A percentile compares a stretch with the other conserved stretches of the same genome.
Evolutionary conservation across 2,888 invertebrate species (phyloP).

Genomic region (Ptilodon capucinus): DNA sequence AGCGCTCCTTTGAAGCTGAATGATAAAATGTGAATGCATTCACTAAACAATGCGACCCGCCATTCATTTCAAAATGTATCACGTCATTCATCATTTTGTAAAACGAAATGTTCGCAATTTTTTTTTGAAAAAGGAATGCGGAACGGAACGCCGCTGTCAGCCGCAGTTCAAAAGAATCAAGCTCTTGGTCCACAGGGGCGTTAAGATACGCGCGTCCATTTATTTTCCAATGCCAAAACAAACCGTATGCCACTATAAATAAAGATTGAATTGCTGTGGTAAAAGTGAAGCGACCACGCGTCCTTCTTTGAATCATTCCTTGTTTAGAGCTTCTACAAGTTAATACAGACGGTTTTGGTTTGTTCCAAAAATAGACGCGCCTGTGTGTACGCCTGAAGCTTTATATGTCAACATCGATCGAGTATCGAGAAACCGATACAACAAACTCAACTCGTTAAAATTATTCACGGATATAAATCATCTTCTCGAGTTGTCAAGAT

Average conservation of each 20-base stretch:
- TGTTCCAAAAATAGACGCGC: too few relatives aligned
- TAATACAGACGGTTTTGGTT: too few relatives aligned
- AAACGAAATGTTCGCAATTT: neutral
- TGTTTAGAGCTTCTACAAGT: too few relatives aligned
- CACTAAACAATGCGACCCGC: slow-evolving; percentile 18
- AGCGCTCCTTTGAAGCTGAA: slow-evolving; percentile 31
- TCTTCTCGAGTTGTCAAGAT: slow-evolving; percentile 22
- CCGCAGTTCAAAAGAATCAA: slow-evolving; percentile 16
- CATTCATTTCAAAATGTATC: slow-evolving; percentile 3
- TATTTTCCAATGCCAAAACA: too few relatives aligned
- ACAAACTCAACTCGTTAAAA: neutral
- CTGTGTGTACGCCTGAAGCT: too few relatives aligned
- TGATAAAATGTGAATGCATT: slow-evolving; percentile 31
- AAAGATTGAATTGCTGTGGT: too few relatives aligned
- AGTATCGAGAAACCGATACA: neutral
- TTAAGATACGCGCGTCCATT: too few relatives aligned
- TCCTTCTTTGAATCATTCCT: too few relatives aligned
- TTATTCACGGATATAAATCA: slow-evolving; percentile 27
- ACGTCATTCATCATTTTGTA: neutral
- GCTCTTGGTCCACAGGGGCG: too few relatives aligned
- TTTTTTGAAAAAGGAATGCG: neutral
- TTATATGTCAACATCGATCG: too few relatives aligned
- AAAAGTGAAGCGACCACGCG: too few relatives aligned
- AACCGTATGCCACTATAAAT: too few relatives aligned
- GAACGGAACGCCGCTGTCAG: neutral